Evolutionary conservation across 2,888 invertebrate genomes (phyloP).

Genomic region (Chrysolina americana): DNA sequence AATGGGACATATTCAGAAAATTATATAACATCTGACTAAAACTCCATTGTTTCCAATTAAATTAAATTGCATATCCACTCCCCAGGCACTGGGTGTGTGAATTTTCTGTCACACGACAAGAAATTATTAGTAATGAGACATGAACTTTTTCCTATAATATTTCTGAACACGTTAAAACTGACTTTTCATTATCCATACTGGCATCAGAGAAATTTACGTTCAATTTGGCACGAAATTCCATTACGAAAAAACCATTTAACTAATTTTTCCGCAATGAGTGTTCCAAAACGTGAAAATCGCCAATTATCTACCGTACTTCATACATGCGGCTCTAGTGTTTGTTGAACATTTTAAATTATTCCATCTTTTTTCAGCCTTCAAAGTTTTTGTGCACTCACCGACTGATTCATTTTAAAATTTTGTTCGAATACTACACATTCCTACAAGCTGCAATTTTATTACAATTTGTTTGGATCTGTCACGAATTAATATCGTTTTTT

Average conservation of each 20-base stretch:
- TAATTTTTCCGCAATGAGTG: slow-evolving; percentile 17
- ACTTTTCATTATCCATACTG: slow-evolving; percentile 3
- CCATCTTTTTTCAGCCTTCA: slow-evolving; percentile 2
- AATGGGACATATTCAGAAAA: neutral
- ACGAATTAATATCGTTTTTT: slow-evolving; percentile 21
- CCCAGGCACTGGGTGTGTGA: slow-evolving; percentile 24
- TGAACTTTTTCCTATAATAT: slow-evolving; percentile 7
- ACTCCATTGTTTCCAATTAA: slow-evolving; percentile 18
- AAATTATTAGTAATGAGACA: slow-evolving; percentile 16
- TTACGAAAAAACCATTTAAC: slow-evolving; percentile 16
- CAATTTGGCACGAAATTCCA: slow-evolving; percentile 17
- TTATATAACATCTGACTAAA: neutral
- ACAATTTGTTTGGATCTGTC: slow-evolving; percentile 18
- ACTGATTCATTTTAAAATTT: neutral
- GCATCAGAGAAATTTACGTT: slow-evolving; percentile 12
- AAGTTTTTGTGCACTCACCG: neutral
- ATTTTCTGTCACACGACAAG: slow-evolving; percentile 12
- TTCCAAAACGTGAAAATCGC: slow-evolving; percentile 9
- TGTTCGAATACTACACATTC: neutral
- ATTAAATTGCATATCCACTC: slow-evolving; percentile 15
- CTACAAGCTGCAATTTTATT: slow-evolving; percentile 3
- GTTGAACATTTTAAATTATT: slow-evolving; percentile 9
- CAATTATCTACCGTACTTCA: slow-evolving; percentile 5
- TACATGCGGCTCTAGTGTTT: neutral
- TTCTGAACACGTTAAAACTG: slow-evolving; percentile 11